Evolutionary conservation across 2,888 invertebrate species (phyloP).

Genomic region (Eustalomyia histrio): DNA sequence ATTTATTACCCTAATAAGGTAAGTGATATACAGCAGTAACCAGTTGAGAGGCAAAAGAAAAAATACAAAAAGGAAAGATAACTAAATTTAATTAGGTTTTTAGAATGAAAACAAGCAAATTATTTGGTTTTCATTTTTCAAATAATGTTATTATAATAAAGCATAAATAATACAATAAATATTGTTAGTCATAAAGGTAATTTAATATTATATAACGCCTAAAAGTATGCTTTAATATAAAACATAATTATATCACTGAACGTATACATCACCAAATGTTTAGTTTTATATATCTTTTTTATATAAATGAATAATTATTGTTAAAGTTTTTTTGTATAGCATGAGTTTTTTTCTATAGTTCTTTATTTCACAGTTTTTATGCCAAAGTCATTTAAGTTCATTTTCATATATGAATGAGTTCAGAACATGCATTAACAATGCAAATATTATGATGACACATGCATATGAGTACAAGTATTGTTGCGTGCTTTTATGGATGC

Average conservation of each 20-base stretch:
- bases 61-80: background rate
- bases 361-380: background rate
- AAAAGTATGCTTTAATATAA: slow-evolving; percentile 34
- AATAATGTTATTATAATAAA: background rate
- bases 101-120: background rate
- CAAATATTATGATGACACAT: slow-evolving; percentile 21
- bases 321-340: slow-evolving; percentile 6
- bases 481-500: slow-evolving; percentile 9
- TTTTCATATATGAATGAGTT: slow-evolving; percentile 48
- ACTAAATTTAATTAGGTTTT: background rate
- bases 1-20: slow-evolving; percentile 1
- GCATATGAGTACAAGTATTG: background rate
- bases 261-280: background rate
- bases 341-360: background rate
- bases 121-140: background rate
- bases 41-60: background rate
- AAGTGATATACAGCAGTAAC: background rate
- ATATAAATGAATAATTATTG: no score
- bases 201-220: slow-evolving; percentile 16
- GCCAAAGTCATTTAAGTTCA: slow-evolving; percentile 37
- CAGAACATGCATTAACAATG: slow-evolving; percentile 40
- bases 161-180: slow-evolving; percentile 3
- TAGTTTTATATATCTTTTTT: background rate
- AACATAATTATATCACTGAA: background rate
- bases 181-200: slow-evolving; percentile 1